Conservation (phyloP, 2,797 vertebrate species). For the Sparus aurata region DNA sequence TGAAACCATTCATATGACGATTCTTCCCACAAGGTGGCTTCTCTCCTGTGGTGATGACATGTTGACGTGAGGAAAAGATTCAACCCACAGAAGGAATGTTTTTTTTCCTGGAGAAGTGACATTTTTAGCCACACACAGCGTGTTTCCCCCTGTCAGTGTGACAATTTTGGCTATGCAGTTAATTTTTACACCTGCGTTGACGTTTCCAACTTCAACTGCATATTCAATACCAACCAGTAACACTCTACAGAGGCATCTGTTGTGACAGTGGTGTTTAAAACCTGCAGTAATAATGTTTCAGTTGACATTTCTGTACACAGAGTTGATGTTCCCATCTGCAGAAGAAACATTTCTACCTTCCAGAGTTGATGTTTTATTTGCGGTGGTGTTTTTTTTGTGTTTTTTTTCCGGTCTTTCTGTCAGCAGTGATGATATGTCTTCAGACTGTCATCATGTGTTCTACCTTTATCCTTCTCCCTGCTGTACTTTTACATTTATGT, state of each 20-base stretch:
- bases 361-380: background rate
- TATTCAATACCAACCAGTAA: conserved; percentile 8
- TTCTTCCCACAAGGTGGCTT: background rate
- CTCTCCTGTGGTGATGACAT: conserved; percentile 6
- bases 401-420: background rate
- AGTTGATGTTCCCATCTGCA: background rate
- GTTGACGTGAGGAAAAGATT: conserved; percentile 1
- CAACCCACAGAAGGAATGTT: background rate
- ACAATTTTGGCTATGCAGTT: conserved; percentile 30
- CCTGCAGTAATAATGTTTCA: background rate
- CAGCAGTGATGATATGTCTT: background rate
- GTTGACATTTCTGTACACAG: background rate
- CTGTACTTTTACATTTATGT: background rate
- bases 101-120: conserved; percentile 12
- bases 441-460: background rate
- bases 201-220: background rate
- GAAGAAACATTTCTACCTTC: background rate
- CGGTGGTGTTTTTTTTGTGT: background rate
- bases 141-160: conserved; percentile 18
- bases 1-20: background rate
- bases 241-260: background rate
- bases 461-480: background rate
- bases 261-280: background rate
- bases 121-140: conserved; percentile 24
- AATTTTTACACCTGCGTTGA: conserved; percentile 26